phyloP scores from a whole-genome alignment of 1,140 invertebrate species.

The Sitophilus oryzae region DNA sequence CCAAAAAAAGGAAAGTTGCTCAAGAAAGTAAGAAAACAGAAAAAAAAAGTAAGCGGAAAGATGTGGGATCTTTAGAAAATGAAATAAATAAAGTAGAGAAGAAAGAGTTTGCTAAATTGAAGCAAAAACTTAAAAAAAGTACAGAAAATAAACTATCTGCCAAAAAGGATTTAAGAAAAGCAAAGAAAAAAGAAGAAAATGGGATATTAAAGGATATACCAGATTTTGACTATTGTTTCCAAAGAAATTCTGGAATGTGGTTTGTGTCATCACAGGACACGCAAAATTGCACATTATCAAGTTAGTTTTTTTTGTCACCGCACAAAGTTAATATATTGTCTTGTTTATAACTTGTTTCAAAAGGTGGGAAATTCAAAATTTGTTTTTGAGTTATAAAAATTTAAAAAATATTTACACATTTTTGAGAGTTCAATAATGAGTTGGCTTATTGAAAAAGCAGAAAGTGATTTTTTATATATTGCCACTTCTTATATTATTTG shows the following conservation, averaged over 20 bases:
- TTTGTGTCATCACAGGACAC: constrained; percentile 33
- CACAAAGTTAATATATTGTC: too few species aligned
- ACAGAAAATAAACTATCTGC: too few species aligned
- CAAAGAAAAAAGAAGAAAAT: constrained; percentile 22
- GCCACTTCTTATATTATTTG: too few species aligned
- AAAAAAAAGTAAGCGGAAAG: not conserved
- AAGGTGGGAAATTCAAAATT: too few species aligned
- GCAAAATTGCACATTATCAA: too few species aligned
- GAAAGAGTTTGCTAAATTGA: not conserved
- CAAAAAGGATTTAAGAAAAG: constrained; percentile 10
- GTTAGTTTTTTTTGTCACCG: too few species aligned
- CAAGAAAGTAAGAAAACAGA: constrained; percentile 8
- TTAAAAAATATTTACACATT: too few species aligned
- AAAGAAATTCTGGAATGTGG: constrained; percentile 39
- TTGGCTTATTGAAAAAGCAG: too few species aligned
- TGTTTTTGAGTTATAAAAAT: too few species aligned
- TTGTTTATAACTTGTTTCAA: too few species aligned
- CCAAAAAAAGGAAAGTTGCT: constrained; percentile 15
- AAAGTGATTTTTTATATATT: too few species aligned
- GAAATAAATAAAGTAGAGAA: not conserved
- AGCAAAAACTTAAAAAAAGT: not conserved
- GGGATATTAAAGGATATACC: constrained; percentile 8
- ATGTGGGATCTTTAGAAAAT: not conserved
- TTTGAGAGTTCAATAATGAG: too few species aligned
- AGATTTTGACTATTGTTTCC: constrained; percentile 26